A percentile compares a stretch with the other conserved stretches of the same genome.
Evolutionary conservation across 23 tunicate species (phyloP).

Genomic region (Clavelina lepadiformis): DNA sequence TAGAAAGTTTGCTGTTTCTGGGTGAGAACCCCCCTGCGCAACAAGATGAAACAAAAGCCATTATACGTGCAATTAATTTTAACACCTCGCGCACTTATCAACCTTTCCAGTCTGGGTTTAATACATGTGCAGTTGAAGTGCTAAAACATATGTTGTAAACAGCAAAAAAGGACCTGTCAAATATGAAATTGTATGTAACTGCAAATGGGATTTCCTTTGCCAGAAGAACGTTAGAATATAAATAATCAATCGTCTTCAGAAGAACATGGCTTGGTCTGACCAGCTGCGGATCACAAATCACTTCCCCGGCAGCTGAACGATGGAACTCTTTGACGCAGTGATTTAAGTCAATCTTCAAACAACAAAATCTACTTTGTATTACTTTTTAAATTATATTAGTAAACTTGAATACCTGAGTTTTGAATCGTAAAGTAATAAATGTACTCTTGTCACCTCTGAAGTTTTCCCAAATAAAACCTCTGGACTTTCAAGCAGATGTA

Average conservation of each 20-base stretch:
- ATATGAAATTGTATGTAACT: constrained; percentile 59
- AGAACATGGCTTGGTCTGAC: constrained; percentile 56
- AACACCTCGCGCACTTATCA: too few species aligned
- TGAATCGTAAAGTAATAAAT: too few species aligned
- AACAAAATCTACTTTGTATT: too few species aligned
- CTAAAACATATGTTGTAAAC: neutral
- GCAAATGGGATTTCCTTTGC: constrained; percentile 12
- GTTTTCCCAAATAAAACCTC: too few species aligned
- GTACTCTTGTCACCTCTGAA: too few species aligned
- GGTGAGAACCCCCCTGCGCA: too few species aligned
- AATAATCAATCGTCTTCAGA: constrained; percentile 56
- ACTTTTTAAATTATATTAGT: too few species aligned
- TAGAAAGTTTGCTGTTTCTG: too few species aligned
- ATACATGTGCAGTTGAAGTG: neutral
- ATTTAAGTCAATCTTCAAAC: too few species aligned
- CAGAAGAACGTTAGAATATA: constrained; percentile 22
- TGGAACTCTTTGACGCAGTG: constrained; percentile 78
- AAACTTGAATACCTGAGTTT: too few species aligned
- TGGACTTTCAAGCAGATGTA: too few species aligned
- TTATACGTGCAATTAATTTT: neutral
- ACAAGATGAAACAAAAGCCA: neutral
- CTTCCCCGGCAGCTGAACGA: constrained; percentile 93
- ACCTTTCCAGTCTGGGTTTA: too few species aligned
- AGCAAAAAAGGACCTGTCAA: constrained; percentile 59
- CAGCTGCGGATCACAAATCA: constrained; percentile 30